These are phyloP conservation scores for Galerucella calmariensis DNA, from an alignment of 2,888 invertebrate genomes.

Conservation along the genomic window DNA sequence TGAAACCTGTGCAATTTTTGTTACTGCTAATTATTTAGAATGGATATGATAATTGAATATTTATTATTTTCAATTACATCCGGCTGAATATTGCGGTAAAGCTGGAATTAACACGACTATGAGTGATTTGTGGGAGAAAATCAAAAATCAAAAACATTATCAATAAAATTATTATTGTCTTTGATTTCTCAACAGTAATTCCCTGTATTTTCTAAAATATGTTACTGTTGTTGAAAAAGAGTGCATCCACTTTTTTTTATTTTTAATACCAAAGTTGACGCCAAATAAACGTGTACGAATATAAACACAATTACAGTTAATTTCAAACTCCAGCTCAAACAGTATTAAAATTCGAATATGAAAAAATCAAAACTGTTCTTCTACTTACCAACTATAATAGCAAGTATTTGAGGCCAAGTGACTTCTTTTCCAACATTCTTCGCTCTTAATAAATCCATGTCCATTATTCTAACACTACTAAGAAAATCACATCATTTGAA, in stretches of 20 bases:
- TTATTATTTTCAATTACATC: too few species aligned
- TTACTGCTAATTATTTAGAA: too few species aligned
- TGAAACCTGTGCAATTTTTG: too few species aligned
- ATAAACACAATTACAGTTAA: background rate
- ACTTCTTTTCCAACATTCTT: slow-evolving; percentile 5
- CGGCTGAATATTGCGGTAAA: too few species aligned
- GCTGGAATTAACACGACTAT: too few species aligned
- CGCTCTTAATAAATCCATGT: background rate
- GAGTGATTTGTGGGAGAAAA: too few species aligned
- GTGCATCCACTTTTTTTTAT: background rate
- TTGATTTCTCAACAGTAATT: background rate
- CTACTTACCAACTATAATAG: slow-evolving; percentile 30
- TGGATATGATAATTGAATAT: too few species aligned
- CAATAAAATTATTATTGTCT: background rate
- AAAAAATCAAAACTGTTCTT: background rate
- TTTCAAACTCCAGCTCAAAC: too few species aligned
- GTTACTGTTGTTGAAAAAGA: background rate
- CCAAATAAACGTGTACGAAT: background rate
- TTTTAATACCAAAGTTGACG: background rate
- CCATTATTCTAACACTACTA: background rate
- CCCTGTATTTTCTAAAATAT: background rate
- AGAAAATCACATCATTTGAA: background rate
- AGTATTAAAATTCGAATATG: background rate
- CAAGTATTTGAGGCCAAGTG: slow-evolving; percentile 36
- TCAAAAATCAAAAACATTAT: too few species aligned